Conservation (phyloP, 2,113 vertebrate species). For the Dasypus novemcinctus region DNA sequence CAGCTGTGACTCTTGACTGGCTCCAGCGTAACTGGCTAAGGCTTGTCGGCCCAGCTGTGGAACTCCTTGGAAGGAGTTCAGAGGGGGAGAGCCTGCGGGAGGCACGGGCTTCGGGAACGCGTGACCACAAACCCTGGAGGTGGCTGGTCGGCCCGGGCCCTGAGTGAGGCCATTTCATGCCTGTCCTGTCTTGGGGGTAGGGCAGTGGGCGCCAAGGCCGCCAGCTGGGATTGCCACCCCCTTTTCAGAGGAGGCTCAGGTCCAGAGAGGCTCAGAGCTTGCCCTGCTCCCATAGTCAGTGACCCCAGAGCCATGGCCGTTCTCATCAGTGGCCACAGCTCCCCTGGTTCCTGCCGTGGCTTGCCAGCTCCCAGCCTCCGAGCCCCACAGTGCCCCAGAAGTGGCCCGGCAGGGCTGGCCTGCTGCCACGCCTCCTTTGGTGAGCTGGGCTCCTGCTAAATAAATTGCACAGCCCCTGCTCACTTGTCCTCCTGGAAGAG, state of each 20-base stretch:
- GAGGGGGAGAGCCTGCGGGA: neutral
- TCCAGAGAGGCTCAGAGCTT: neutral
- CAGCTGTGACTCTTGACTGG: rapidly evolving
- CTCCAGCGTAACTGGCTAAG: neutral
- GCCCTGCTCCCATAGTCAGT: neutral
- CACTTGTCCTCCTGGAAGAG: rapidly evolving
- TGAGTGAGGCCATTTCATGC: rapidly evolving
- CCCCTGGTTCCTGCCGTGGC: neutral
- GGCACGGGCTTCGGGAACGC: rapidly evolving
- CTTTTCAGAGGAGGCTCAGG: neutral
- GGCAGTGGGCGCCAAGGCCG: neutral
- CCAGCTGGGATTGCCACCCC: rapidly evolving
- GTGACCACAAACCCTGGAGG: neutral
- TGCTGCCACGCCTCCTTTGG: rapidly evolving
- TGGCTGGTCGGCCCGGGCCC: neutral
- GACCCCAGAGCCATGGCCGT: neutral
- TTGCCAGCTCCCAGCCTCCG: neutral
- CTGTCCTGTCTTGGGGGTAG: neutral
- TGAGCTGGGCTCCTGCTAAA: neutral
- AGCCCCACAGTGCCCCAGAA: rapidly evolving
- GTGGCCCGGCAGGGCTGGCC: neutral
- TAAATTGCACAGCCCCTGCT: neutral
- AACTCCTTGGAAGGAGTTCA: neutral
- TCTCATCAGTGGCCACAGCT: neutral
- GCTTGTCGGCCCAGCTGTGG: neutral